Conservation (phyloP, 1,140 invertebrate species). For the Drepana arcuata region DNA sequence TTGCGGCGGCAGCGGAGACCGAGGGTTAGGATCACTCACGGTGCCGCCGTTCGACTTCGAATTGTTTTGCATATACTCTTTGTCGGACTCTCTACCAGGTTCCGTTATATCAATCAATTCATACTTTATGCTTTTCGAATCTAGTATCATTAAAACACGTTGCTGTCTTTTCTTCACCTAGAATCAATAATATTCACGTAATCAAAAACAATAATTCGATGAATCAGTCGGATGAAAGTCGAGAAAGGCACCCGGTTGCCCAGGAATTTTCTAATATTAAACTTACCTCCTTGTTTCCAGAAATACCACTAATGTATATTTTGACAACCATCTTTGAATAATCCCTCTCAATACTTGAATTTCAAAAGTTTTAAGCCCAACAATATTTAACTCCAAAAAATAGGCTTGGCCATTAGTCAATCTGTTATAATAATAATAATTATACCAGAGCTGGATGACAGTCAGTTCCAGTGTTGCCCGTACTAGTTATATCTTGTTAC, state of each 20-base stretch:
- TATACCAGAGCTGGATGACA: slow-evolving; percentile 25
- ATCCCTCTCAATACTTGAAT: slow-evolving; percentile 5
- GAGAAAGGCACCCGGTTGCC: slow-evolving; percentile 40
- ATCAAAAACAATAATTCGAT: slow-evolving; percentile 45
- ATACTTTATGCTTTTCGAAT: slow-evolving; percentile 90
- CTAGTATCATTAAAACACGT: slow-evolving; percentile 91
- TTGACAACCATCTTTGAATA: slow-evolving; percentile 84
- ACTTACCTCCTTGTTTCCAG: slow-evolving; percentile 90
- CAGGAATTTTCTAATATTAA: slow-evolving; percentile 53
- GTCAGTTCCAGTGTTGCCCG: slow-evolving; percentile 12
- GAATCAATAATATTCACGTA: slow-evolving; percentile 46
- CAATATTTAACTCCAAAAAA: slow-evolving; percentile 48
- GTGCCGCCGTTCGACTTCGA: slow-evolving; percentile 83
- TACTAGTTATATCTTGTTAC: no score
- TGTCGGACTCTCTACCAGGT: slow-evolving; percentile 88
- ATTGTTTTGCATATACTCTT: slow-evolving; percentile 94
- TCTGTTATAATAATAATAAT: slow-evolving; percentile 53
- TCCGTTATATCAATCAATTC: slow-evolving; percentile 94
- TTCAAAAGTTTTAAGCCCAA: slow-evolving; percentile 24
- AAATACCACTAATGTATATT: slow-evolving; percentile 91
- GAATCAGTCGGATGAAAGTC: slow-evolving; percentile 47
- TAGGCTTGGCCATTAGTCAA: slow-evolving; percentile 67
- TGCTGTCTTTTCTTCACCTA: slow-evolving; percentile 96
- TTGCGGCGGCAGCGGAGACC: slow-evolving; percentile 90
- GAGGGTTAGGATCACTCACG: slow-evolving; percentile 74